Evolutionary conservation across 2,888 invertebrate species (phyloP).

Genomic region (Lobophora halterata): DNA sequence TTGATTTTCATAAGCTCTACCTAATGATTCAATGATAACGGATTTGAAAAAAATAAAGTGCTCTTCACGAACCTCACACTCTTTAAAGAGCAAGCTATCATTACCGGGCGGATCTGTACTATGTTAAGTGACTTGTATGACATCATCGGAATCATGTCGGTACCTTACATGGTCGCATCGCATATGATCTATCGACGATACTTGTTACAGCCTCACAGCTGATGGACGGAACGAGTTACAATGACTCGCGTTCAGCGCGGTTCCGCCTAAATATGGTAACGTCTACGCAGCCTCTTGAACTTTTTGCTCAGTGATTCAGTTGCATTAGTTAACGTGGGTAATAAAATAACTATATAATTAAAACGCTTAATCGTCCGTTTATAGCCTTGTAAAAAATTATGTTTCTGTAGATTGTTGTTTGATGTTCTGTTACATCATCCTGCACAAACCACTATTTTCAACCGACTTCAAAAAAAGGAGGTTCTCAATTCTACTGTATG

Average conservation of each 20-base stretch:
- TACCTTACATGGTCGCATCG: conserved; percentile 71
- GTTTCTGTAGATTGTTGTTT: conserved; percentile 12
- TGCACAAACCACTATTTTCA: too few relatives aligned
- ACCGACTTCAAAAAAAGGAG: too few relatives aligned
- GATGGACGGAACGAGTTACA: conserved; percentile 41
- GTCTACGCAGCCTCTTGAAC: conserved; percentile 12
- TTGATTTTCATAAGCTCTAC: too few relatives aligned
- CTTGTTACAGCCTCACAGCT: conserved; percentile 70
- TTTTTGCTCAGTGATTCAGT: conserved; percentile 25
- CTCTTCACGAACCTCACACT: conserved; percentile 5
- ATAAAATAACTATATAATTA: conserved; percentile 23
- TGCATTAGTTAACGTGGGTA: conserved; percentile 21
- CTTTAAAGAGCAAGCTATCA: conserved; percentile 29
- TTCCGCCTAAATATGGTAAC: conserved; percentile 34
- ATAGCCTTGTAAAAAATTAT: conserved; percentile 17
- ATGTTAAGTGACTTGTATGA: conserved; percentile 56
- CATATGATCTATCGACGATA: conserved; percentile 67
- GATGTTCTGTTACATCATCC: background rate
- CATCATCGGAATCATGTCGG: conserved; percentile 68
- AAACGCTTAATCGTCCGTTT: conserved; percentile 19
- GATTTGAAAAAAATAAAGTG: conserved; percentile 8
- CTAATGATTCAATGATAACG: too few relatives aligned
- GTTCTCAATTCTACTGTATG: too few relatives aligned
- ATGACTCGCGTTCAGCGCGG: conserved; percentile 22
- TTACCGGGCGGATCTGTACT: conserved; percentile 44